Conservation (phyloP, 2,797 vertebrate genomes). For the Gorsachius magnificus region DNA sequence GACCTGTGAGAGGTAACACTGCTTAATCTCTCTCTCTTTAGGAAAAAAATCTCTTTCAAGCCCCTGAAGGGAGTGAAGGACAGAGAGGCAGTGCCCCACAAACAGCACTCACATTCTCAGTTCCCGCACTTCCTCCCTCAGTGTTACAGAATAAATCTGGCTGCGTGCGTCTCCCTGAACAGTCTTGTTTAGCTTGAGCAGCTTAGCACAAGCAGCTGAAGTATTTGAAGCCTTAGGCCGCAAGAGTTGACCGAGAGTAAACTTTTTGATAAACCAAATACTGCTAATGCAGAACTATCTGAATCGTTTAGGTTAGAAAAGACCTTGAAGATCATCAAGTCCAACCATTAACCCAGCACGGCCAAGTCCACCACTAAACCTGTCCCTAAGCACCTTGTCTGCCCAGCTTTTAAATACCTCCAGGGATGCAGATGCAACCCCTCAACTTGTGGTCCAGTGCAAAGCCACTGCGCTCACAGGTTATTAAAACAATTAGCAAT, state of each 20-base stretch:
- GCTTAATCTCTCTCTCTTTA: background rate
- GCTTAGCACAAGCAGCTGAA: background rate
- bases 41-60: constrained; percentile 38
- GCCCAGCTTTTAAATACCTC: rapidly evolving
- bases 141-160: background rate
- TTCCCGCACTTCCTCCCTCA: background rate
- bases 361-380: background rate
- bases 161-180: background rate
- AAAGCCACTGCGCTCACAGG: background rate
- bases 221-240: background rate
- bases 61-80: background rate
- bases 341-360: background rate
- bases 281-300: background rate
- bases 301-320: background rate
- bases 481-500: background rate
- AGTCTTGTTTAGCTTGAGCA: background rate
- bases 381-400: background rate
- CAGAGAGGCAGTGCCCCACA: background rate
- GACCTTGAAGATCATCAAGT: background rate
- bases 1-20: background rate
- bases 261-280: background rate
- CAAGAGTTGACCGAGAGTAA: background rate
- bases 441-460: background rate
- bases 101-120: background rate
- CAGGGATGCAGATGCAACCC: background rate